These are phyloP conservation scores for Cheilosia vulpina DNA, from an alignment of 2,888 invertebrate species.

Conservation along the genomic window DNA sequence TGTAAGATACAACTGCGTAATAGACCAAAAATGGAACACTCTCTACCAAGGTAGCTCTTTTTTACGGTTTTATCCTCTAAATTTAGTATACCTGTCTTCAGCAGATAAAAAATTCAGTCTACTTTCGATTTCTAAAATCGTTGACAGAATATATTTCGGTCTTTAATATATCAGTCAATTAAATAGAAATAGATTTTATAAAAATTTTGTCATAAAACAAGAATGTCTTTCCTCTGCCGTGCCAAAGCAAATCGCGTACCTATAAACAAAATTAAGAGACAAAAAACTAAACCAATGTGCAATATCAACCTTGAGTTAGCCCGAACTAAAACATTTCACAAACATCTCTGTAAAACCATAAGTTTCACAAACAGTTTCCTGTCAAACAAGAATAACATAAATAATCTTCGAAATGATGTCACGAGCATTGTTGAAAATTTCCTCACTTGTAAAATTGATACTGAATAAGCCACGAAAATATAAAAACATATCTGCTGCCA, in stretches of 20 bases:
- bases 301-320: constrained; percentile 38
- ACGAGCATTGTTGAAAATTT: constrained; percentile 9
- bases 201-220: constrained; percentile 14
- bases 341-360: background rate
- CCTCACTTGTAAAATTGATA: constrained; percentile 13
- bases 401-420: constrained; percentile 39
- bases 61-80: no score
- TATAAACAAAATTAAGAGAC: background rate
- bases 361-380: background rate
- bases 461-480: background rate
- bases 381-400: constrained; percentile 1
- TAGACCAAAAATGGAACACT: no score
- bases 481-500: constrained; percentile 11
- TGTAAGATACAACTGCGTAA: no score
- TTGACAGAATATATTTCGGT: background rate
- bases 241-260: background rate
- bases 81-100: no score
- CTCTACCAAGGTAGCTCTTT: no score
- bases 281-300: constrained; percentile 20
- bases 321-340: constrained; percentile 9
- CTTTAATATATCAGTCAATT: constrained; percentile 7
- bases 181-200: constrained; percentile 14
- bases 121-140: background rate
- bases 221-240: background rate
- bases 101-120: background rate